Conservation (phyloP, 2,113 vertebrate genomes). For the Jacana jacana region DNA sequence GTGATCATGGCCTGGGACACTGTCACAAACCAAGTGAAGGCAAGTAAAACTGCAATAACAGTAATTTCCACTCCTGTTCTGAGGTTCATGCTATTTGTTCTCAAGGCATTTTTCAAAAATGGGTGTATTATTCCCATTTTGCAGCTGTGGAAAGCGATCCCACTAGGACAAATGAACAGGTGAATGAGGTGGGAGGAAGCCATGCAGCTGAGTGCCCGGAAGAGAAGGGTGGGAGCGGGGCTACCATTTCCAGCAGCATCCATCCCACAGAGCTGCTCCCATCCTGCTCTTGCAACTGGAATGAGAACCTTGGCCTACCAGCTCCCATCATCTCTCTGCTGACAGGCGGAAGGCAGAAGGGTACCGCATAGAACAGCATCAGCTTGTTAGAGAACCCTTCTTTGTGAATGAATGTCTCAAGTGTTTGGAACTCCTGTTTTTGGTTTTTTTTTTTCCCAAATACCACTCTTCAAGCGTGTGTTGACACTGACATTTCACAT, state of each 20-base stretch:
- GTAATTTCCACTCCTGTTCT: neutral
- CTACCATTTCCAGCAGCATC: neutral
- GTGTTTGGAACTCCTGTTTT: neutral
- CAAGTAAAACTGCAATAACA: neutral
- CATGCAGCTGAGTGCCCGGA: rapidly evolving
- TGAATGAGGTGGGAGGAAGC: neutral
- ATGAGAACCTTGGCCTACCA: neutral
- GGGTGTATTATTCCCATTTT: neutral
- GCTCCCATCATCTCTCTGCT: neutral
- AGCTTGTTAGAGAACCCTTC: neutral
- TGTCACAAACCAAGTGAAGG: neutral
- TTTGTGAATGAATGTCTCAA: neutral
- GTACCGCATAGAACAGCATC: neutral
- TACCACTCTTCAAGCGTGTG: neutral
- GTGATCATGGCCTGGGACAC: neutral
- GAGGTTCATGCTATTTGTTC: neutral
- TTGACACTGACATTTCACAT: neutral
- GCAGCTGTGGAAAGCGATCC: neutral
- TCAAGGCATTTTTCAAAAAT: neutral
- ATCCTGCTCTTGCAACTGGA: neutral
- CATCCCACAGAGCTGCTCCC: neutral
- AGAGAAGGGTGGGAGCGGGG: neutral
- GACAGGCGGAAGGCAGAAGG: neutral
- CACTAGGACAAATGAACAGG: neutral
- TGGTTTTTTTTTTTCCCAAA: neutral